Conservation (phyloP, 92 coral and sea anemone genomes). For the Porites cylindrica region DNA sequence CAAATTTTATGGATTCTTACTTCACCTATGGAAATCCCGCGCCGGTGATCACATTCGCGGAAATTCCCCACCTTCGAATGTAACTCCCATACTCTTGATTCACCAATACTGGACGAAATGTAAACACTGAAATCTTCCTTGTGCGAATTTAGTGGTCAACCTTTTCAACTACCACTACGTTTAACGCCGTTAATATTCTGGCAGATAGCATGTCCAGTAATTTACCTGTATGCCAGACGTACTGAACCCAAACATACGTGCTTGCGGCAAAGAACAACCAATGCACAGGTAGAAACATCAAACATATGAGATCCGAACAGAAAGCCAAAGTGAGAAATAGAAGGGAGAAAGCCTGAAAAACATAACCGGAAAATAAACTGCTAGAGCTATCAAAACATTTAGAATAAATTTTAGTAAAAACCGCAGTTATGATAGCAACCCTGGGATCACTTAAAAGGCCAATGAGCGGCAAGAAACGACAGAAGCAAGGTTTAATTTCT, state of each 20-base stretch:
- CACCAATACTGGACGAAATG: conserved; percentile 35
- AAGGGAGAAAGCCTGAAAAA: conserved; percentile 92
- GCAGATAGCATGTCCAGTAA: neutral
- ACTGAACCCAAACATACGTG: conserved; percentile 99
- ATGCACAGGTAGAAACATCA: conserved; percentile 94
- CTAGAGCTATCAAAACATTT: conserved; percentile 9
- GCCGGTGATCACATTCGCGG: conserved; percentile 4
- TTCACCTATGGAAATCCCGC: neutral
- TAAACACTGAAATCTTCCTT: conserved; percentile 48
- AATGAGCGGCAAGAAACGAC: conserved; percentile 36
- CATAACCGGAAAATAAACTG: conserved; percentile 25
- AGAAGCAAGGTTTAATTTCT: conserved; percentile 17
- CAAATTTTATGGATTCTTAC: neutral
- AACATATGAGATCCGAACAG: conserved; percentile 95
- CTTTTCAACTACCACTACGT: neutral
- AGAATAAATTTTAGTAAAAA: conserved; percentile 8
- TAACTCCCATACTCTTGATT: conserved; percentile 1
- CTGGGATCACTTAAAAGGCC: conserved; percentile 30
- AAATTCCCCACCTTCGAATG: neutral
- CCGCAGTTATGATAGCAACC: conserved; percentile 46
- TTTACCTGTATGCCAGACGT: conserved; percentile 99
- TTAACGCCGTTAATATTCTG: neutral
- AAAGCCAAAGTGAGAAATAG: conserved; percentile 95
- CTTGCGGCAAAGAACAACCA: conserved; percentile 99
- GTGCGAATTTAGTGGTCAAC: conserved; percentile 8